Evolutionary conservation across 2,888 invertebrate species (phyloP).

Genomic region (Pachydiplax longipennis): DNA sequence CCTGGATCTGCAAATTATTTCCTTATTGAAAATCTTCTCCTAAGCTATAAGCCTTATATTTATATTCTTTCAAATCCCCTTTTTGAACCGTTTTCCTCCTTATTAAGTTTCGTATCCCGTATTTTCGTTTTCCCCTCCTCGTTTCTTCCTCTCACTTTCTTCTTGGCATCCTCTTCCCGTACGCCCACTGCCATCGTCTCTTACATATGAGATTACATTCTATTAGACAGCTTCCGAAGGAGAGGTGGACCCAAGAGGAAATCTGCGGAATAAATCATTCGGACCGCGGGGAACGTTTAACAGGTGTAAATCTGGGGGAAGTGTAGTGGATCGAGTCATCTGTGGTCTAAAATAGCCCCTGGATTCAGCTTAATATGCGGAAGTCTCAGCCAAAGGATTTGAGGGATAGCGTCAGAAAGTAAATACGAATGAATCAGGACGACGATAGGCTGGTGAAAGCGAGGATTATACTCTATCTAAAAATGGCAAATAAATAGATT

Average conservation of each 20-base stretch:
- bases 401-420: too few relatives aligned
- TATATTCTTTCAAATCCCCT: neutral
- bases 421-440: too few relatives aligned
- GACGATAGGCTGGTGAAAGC: too few relatives aligned
- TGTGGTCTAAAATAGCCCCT: neutral
- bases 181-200: neutral
- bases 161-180: neutral
- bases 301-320: neutral
- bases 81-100: too few relatives aligned
- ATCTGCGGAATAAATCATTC: neutral
- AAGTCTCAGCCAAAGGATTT: neutral
- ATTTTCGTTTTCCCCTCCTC: neutral
- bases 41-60: neutral
- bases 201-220: neutral
- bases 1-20: too few relatives aligned
- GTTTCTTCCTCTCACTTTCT: neutral
- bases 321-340: neutral
- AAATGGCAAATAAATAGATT: too few relatives aligned
- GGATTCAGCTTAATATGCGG: neutral
- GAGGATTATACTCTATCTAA: too few relatives aligned
- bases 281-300: neutral
- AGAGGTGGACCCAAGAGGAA: neutral
- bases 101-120: too few relatives aligned
- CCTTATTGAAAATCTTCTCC: too few relatives aligned
- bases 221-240: too few relatives aligned